A percentile compares a stretch with the other conserved stretches of the same genome.
Conservation (phyloP, 2,797 vertebrate species). For the Pelodytes ibericus region DNA sequence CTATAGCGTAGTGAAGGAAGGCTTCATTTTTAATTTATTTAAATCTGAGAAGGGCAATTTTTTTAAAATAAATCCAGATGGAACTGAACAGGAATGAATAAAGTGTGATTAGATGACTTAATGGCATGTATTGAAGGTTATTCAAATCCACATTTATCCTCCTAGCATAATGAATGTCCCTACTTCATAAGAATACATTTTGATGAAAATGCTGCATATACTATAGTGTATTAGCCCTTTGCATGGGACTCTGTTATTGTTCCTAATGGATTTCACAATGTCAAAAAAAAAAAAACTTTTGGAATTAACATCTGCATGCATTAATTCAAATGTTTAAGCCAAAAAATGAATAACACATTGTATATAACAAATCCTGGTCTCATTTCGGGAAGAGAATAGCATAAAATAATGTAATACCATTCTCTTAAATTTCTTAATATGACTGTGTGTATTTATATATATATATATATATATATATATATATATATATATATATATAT, state of each 20-base stretch:
- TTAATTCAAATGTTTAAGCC: constrained; percentile 16
- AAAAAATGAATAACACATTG: background rate
- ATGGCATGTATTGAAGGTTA: constrained; percentile 55
- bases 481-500: no score
- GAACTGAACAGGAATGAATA: constrained; percentile 49
- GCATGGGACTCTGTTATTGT: constrained; percentile 33
- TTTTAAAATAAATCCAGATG: constrained; percentile 46
- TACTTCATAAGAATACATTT: constrained; percentile 40
- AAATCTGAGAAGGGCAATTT: constrained; percentile 46
- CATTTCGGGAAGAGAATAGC: no score
- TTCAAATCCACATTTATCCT: constrained; percentile 49
- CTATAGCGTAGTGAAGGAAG: constrained; percentile 36
- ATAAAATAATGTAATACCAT: no score
- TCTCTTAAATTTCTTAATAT: no score
- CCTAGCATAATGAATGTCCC: constrained; percentile 50
- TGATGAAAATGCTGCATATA: constrained; percentile 44
- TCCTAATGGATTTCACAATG: constrained; percentile 42
- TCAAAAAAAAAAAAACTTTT: constrained; percentile 16
- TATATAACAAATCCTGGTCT: background rate
- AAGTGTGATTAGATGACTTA: constrained; percentile 55
- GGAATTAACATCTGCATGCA: constrained; percentile 33
- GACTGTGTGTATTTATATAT: no score
- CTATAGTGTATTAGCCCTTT: constrained; percentile 11
- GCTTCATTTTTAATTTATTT: constrained; percentile 49
- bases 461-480: no score